These are phyloP conservation scores for Balaenoptera acutorostrata DNA, from an alignment of 2,113 vertebrate genomes.

Conservation along the genomic window DNA sequence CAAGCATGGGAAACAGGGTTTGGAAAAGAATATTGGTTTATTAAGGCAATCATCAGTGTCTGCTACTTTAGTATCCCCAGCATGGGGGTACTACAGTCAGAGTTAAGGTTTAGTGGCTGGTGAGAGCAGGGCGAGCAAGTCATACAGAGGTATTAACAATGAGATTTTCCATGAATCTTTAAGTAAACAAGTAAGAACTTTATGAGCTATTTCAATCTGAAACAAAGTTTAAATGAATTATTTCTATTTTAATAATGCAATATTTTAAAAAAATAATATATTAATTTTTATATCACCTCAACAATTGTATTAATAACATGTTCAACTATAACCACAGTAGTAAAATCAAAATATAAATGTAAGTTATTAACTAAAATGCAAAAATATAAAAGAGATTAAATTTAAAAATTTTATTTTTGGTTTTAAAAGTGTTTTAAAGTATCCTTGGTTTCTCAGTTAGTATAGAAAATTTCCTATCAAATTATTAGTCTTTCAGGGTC, in stretches of 20 bases:
- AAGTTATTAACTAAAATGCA: constrained; percentile 20
- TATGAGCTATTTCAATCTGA: not conserved
- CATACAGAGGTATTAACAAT: not conserved
- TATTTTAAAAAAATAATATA: constrained; percentile 11
- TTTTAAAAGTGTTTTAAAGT: not conserved
- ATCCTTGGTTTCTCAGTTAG: not conserved
- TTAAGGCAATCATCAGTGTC: not conserved
- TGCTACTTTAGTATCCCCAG: not conserved
- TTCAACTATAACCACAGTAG: not conserved
- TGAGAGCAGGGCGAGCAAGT: not conserved
- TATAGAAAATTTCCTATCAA: constrained; percentile 9
- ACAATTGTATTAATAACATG: not conserved
- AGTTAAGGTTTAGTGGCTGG: not conserved
- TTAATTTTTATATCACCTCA: not conserved
- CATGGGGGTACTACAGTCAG: not conserved
- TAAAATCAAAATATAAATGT: not conserved
- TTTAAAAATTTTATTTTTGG: not conserved
- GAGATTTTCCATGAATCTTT: not conserved
- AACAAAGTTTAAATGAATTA: not conserved
- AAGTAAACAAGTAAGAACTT: not conserved
- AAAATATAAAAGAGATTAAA: not conserved
- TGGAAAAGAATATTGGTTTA: not conserved
- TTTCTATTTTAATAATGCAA: not conserved
- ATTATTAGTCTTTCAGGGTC: not conserved
- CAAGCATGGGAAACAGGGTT: not conserved